A percentile compares a stretch with the other conserved stretches of the same genome.
Conservation (phyloP, 2,888 invertebrate species). For the Eledona agricola region DNA sequence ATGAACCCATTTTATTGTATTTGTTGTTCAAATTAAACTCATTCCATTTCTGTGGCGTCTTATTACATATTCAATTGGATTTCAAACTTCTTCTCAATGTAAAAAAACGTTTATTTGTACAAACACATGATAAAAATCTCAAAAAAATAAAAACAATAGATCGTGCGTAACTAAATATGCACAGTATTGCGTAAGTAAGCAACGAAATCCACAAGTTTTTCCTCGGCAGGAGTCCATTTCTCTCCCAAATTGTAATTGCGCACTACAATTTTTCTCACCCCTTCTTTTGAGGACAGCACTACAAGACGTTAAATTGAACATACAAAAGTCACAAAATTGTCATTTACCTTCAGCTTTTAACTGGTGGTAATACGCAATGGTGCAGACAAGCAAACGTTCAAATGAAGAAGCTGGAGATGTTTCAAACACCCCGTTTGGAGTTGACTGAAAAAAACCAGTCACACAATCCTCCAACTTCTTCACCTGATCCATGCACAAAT, state of each 20-base stretch:
- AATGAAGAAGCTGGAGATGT: conserved; percentile 52
- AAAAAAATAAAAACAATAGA: too few relatives aligned
- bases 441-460: conserved; percentile 49
- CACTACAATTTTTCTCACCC: conserved; percentile 34
- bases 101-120: conserved; percentile 33
- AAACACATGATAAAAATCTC: too few relatives aligned
- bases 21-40: conserved; percentile 8
- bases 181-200: conserved; percentile 46
- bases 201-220: conserved; percentile 49
- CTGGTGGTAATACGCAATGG: conserved; percentile 56
- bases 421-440: conserved; percentile 47
- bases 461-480: conserved; percentile 50
- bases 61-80: background rate
- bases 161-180: too few relatives aligned
- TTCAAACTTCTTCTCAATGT: background rate
- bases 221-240: conserved; percentile 49
- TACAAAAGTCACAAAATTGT: conserved; percentile 5
- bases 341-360: conserved; percentile 53
- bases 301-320: conserved; percentile 28
- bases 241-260: conserved; percentile 41
- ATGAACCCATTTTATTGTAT: conserved; percentile 6
- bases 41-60: conserved; percentile 4
- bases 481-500: conserved; percentile 50
- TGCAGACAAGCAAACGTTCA: conserved; percentile 55
- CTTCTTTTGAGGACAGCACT: too few relatives aligned